Evolutionary conservation across 2,888 invertebrate species (phyloP), one percentile per base, ranked within the genome.

Genomic region (Pecten maximus): DNA sequence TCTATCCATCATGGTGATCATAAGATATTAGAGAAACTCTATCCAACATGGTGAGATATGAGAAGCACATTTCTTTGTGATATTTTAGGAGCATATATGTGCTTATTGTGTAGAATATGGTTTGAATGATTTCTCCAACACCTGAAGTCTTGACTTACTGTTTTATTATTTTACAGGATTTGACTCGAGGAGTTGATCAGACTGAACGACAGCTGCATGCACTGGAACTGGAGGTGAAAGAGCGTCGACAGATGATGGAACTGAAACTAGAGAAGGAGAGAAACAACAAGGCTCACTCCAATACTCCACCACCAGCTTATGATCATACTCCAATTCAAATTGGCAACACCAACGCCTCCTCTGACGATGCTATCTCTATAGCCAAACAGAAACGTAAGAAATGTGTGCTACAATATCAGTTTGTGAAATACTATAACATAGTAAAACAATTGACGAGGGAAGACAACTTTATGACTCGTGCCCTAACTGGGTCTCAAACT

Each of bases 301-400:
- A 28, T 0, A 74, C 74, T 6, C 74, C 74, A 23, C 74, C 74
- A 74, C 74, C 74, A 74, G 74, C 74, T 35, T 74, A 74, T 10
- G 35, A 74, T 74, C 2, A 28, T 74, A 74, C 8, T 35, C 28
- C 74, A 2, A 74, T 28, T 74, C 74, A 35, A 28, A 74, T 23
- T 2, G 35, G 28, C 74, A 74, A 10, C 35, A 23, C 74, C 35
- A 60, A n/a, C 6, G 28, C 23, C 28, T 35, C 74, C 16, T 35
- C 74, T 15, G 74, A 74, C 1, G 74, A 74, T 0, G 74, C 74
- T 10, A 23, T 74, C 28, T 74, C 74, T 10, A 74, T 74, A 74
- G 74, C 74, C 4, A 74, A 74, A 12, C 74, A 74, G 74, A 74
- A 74, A 74, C 74, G 74, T 74, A 74, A 74, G 74, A 74, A 23